Evolutionary conservation across 2,113 vertebrate species (phyloP), one percentile per base, ranked within the genome.

Genomic region (Archocentrus centrarchus): DNA sequence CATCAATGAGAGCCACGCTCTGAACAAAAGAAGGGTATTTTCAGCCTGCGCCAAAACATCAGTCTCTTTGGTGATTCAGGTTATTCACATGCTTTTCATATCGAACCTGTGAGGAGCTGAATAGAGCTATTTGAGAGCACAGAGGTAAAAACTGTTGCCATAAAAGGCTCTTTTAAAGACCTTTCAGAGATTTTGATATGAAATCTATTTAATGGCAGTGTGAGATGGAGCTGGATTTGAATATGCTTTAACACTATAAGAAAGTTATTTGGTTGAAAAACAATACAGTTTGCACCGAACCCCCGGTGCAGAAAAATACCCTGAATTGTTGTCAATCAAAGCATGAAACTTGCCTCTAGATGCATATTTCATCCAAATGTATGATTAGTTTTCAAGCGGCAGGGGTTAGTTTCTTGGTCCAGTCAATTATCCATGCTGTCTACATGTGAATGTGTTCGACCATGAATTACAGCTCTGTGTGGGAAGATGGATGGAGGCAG

Each of bases 391-490:
- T 79, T 30, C 3, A 44, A 81, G 41, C 63, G 76, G 50, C 64
- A 20, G 13, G 22, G 83, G 35, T 66, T 47, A n/a, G 39, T 64
- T 47, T 64, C 22, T 55, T 20, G 3, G 2, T 59, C 58, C 77
- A 75, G 64, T 75, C 81, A 86, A 75, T 86, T 58, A 79, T 75
- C n/a, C 39, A 3, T 59, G 57, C 2, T 15, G 79, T 84, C 61
- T 81, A 59, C 11, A 79, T 86, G 82, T 86, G 78, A 90, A 85
- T 85, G 66, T 82, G 78, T 60, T 80, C 80, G 57, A 63, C 82
- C 80, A 83, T 88, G 86, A 92, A 88, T 92, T 89, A 90, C 81
- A 91, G 83, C 62, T 78, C 17, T 24, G 66, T 90, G 90, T 89
- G 87, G 90, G 88, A 81, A 85, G 93, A 90, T 79, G 80, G 79